phyloP scores from a whole-genome alignment of 2,797 vertebrate genomes.

The Enteromius argenteus region DNA sequence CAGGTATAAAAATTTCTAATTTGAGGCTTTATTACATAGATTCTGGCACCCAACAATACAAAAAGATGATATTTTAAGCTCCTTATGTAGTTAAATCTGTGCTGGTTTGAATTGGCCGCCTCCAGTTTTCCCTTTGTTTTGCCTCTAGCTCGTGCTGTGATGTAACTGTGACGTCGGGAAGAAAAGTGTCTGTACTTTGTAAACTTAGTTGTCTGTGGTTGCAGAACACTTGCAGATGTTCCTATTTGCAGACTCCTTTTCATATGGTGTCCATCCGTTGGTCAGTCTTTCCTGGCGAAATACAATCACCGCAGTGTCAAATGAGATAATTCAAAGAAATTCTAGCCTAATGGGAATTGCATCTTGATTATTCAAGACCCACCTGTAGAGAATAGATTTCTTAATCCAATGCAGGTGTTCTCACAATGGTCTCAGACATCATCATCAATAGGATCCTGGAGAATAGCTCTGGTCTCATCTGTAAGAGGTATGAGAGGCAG shows the following conservation, averaged over 20 bases:
- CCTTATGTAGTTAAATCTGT: too few species aligned
- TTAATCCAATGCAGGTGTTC: constrained; percentile 15
- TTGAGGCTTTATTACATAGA: too few species aligned
- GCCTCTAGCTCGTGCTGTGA: too few species aligned
- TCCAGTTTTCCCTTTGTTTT: too few species aligned
- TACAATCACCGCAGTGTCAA: background rate
- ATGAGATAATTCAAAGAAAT: background rate
- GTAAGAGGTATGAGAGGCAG: background rate
- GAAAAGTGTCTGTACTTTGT: background rate
- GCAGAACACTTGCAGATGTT: background rate
- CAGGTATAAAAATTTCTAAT: too few species aligned
- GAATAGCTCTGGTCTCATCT: constrained; percentile 3
- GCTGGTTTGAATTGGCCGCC: too few species aligned
- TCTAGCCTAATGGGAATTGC: background rate
- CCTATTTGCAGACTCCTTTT: background rate
- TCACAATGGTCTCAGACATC: background rate
- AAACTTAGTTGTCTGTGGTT: background rate
- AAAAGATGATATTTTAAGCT: too few species aligned
- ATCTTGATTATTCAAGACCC: constrained; percentile 9
- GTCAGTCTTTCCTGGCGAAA: background rate
- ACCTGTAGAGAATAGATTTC: constrained; percentile 5
- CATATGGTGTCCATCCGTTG: background rate
- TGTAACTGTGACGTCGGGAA: too few species aligned
- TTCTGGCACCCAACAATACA: too few species aligned
- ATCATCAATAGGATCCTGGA: background rate